A percentile compares a stretch with the other conserved stretches of the same genome.
Evolutionary conservation across 2,113 vertebrate genomes (phyloP).

Genomic region (Nymphicus hollandicus): DNA sequence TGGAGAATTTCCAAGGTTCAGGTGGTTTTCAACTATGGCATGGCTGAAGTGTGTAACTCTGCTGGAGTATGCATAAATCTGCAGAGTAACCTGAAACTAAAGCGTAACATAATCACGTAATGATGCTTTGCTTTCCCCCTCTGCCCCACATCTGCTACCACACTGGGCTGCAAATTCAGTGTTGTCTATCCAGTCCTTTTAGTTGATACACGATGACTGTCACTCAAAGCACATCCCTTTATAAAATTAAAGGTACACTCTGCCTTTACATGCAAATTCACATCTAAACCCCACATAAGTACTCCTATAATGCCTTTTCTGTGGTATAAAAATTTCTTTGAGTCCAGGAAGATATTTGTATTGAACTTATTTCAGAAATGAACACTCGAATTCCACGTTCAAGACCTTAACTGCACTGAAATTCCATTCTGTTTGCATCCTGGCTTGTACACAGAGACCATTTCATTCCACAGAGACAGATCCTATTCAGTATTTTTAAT

Average conservation of each 20-base stretch:
- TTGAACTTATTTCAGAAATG: not conserved
- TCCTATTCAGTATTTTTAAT: not conserved
- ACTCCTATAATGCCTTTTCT: not conserved
- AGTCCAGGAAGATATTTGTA: not conserved
- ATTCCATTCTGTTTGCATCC: not conserved
- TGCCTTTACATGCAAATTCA: not conserved
- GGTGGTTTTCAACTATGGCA: not conserved
- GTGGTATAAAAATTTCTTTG: not conserved
- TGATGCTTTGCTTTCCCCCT: not conserved
- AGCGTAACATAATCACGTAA: not conserved
- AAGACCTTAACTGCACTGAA: not conserved
- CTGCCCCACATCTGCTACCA: not conserved
- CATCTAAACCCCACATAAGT: rapidly evolving
- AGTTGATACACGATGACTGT: not conserved
- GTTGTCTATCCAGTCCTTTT: not conserved
- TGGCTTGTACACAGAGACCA: not conserved
- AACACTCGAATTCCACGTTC: not conserved
- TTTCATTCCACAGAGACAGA: not conserved
- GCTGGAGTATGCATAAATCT: not conserved
- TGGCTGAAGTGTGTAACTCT: not conserved
- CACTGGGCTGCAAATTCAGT: not conserved
- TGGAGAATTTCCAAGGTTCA: not conserved
- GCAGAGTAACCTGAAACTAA: not conserved
- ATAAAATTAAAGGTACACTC: not conserved
- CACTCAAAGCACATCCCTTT: not conserved